These are phyloP conservation scores for Drosophila kurseongensis DNA, from an alignment of 1,140 invertebrate species.

Conservation along the genomic window DNA sequence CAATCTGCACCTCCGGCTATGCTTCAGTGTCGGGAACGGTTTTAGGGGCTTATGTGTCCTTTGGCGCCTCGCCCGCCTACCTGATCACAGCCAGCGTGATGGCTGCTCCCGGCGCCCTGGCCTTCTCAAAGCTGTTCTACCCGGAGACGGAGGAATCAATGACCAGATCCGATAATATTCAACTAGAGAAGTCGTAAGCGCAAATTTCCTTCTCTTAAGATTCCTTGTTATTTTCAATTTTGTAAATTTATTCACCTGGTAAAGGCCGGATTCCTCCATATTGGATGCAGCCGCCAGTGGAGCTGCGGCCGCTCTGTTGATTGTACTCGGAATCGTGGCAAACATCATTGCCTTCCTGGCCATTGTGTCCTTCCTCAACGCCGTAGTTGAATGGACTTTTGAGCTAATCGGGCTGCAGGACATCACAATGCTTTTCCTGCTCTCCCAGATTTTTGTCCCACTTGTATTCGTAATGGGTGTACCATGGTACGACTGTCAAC, in stretches of 20 bases:
- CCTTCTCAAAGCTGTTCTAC: constrained; percentile 94
- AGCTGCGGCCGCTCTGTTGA: constrained; percentile 90
- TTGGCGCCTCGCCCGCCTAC: constrained; percentile 92
- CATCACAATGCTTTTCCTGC: constrained; percentile 87
- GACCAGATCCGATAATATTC: constrained; percentile 88
- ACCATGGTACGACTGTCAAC: constrained; percentile 90
- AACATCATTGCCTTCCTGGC: constrained; percentile 96
- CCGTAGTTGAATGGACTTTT: constrained; percentile 91
- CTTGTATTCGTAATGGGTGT: constrained; percentile 90
- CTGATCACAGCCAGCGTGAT: constrained; percentile 95
- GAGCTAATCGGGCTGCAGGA: constrained; percentile 87
- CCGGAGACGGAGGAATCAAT: constrained; percentile 92
- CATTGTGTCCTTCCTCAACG: constrained; percentile 92
- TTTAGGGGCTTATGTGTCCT: constrained; percentile 95
- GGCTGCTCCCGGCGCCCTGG: constrained; percentile 95
- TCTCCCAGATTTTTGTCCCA: constrained; percentile 93
- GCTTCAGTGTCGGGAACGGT: constrained; percentile 96
- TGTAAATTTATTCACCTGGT: neutral
- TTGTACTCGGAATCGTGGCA: constrained; percentile 94
- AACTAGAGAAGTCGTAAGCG: constrained; percentile 88
- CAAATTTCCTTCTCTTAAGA: constrained; percentile 74
- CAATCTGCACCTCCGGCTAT: constrained; percentile 96
- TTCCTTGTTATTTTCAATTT: neutral
- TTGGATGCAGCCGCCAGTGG: constrained; percentile 95
- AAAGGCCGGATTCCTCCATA: constrained; percentile 90